A percentile compares a stretch with the other conserved stretches of the same genome.
Conservation (phyloP, 2,797 vertebrate genomes). For the Remorina albescens region DNA sequence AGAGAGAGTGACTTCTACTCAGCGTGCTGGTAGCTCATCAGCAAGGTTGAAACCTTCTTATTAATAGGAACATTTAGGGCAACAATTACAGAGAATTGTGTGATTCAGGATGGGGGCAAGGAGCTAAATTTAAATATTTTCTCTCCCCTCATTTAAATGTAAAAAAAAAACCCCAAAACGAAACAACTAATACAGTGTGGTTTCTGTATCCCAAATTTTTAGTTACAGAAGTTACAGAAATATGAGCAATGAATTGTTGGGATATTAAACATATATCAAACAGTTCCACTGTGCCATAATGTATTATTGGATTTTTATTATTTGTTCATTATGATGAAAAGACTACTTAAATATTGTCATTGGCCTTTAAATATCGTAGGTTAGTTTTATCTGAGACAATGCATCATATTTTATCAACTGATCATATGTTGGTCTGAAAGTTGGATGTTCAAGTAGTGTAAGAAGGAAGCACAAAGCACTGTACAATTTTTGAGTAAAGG, state of each 20-base stretch:
- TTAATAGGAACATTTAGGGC: constrained; percentile 64
- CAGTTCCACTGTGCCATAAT: background rate
- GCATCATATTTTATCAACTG: background rate
- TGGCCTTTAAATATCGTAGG: background rate
- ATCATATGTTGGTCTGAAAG: background rate
- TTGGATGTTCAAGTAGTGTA: background rate
- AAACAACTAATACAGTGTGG: no score
- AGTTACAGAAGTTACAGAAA: background rate
- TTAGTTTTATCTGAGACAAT: background rate
- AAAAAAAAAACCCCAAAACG: no score
- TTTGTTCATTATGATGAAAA: background rate
- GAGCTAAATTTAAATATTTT: constrained; percentile 38
- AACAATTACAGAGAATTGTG: constrained; percentile 38
- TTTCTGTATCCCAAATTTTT: background rate
- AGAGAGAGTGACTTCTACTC: constrained; percentile 73
- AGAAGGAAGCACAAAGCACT: background rate
- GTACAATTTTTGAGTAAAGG: background rate
- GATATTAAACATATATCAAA: background rate
- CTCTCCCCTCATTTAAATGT: background rate
- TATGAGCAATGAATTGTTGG: background rate
- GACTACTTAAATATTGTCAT: background rate
- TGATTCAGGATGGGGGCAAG: constrained; percentile 37
- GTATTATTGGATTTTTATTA: background rate
- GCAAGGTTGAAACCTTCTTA: constrained; percentile 64
- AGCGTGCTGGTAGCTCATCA: constrained; percentile 70